Percentiles rank a stretch among this genome's conserved stretches.
phyloP scores from a whole-genome alignment of 2,113 vertebrate genomes.

The Sceloporus undulatus region DNA sequence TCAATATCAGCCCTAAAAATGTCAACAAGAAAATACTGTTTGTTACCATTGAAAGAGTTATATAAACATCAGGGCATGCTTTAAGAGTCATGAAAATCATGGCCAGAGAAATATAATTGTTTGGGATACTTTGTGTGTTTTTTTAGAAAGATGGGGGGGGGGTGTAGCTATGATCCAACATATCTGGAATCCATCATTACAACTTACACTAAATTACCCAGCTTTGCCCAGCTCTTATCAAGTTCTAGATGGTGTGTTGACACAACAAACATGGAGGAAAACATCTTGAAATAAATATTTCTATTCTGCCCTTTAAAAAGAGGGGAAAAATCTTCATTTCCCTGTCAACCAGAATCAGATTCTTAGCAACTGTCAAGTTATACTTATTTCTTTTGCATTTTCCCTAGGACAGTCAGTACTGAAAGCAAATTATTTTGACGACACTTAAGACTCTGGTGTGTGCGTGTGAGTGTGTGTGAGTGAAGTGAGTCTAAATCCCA shows the following conservation, averaged over 20 bases:
- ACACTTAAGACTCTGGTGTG: slow-evolving; percentile 60
- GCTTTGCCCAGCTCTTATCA: slow-evolving; percentile 35
- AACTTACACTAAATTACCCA: slow-evolving; percentile 12
- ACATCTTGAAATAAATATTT: slow-evolving; percentile 45
- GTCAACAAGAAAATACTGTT: background rate
- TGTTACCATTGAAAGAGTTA: background rate
- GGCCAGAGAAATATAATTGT: slow-evolving; percentile 2
- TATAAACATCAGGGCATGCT: background rate
- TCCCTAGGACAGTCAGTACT: slow-evolving; percentile 40
- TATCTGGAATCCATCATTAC: slow-evolving; percentile 34
- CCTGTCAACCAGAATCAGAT: slow-evolving; percentile 48
- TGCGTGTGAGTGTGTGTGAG: slow-evolving; percentile 3
- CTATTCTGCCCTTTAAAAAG: slow-evolving; percentile 33
- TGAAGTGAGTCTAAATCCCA: slow-evolving; percentile 55
- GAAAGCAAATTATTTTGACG: slow-evolving; percentile 70
- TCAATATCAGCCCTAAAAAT: background rate
- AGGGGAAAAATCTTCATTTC: background rate
- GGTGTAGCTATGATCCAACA: background rate
- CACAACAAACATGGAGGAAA: slow-evolving; percentile 47
- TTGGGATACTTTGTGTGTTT: background rate
- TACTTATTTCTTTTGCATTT: slow-evolving; percentile 44
- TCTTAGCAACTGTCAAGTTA: slow-evolving; percentile 53
- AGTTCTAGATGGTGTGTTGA: slow-evolving; percentile 41
- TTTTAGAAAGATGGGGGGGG: background rate
- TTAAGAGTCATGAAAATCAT: background rate